Conservation (phyloP, 1,140 invertebrate genomes). For the Orius insidiosus region DNA sequence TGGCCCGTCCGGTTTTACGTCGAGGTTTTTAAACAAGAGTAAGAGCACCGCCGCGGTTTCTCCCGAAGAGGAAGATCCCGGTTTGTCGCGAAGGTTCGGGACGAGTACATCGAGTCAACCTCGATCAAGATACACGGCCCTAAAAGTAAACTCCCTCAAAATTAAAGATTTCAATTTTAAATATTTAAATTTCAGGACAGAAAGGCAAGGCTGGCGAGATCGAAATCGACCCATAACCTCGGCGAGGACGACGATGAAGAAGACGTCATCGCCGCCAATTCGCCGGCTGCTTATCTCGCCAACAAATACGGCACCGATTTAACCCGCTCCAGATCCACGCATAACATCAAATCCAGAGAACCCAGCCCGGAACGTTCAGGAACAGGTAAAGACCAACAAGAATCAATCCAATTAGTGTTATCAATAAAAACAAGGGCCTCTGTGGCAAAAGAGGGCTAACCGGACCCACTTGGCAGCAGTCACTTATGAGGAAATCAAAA, state of each 20-base stretch:
- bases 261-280: slow-evolving; percentile 58
- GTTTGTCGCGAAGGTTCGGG: slow-evolving; percentile 22
- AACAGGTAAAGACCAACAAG: slow-evolving; percentile 7
- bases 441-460: too few relatives aligned
- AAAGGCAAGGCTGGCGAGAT: slow-evolving; percentile 56
- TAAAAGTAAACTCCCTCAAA: slow-evolving; percentile 12
- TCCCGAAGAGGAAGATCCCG: slow-evolving; percentile 25
- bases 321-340: slow-evolving; percentile 59
- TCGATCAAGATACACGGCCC: slow-evolving; percentile 49
- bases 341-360: slow-evolving; percentile 63
- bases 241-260: slow-evolving; percentile 47
- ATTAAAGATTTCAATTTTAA: background rate
- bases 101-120: slow-evolving; percentile 32
- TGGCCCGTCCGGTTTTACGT: slow-evolving; percentile 26
- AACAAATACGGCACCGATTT: slow-evolving; percentile 53
- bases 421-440: too few relatives aligned
- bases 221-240: slow-evolving; percentile 68
- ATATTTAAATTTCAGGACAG: slow-evolving; percentile 45
- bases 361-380: slow-evolving; percentile 44
- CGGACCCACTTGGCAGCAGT: too few relatives aligned
- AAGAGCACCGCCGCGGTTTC: slow-evolving; percentile 51
- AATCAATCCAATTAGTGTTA: too few relatives aligned
- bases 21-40: slow-evolving; percentile 65
- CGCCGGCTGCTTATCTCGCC: slow-evolving; percentile 62
- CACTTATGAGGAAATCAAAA: too few relatives aligned